phyloP scores from a whole-genome alignment of 2,113 vertebrate species.

The Sardina pilchardus region DNA sequence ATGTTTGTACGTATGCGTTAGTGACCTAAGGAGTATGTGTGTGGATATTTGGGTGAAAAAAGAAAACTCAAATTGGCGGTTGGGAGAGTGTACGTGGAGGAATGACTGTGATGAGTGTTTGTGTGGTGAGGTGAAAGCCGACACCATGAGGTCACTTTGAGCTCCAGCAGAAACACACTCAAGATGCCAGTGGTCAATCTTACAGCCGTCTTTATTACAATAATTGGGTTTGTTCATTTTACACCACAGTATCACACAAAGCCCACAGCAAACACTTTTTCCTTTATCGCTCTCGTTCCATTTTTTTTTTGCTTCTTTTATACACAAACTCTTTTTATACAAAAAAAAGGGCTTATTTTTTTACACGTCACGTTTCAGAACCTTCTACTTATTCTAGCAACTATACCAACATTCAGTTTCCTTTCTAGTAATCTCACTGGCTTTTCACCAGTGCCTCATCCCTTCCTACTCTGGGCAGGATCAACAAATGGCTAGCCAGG shows the following conservation, averaged over 20 bases:
- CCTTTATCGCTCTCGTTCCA: slow-evolving; percentile 38
- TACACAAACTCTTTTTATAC: slow-evolving; percentile 21
- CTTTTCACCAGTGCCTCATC: slow-evolving; percentile 43
- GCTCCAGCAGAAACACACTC: slow-evolving; percentile 12
- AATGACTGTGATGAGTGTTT: neutral
- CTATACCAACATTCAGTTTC: slow-evolving; percentile 59
- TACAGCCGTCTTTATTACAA: slow-evolving; percentile 75
- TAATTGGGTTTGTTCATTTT: slow-evolving; percentile 48
- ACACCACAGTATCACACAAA: slow-evolving; percentile 59
- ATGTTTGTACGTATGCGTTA: neutral
- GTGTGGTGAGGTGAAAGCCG: slow-evolving; percentile 20
- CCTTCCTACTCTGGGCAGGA: slow-evolving; percentile 43
- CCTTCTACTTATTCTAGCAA: slow-evolving; percentile 41
- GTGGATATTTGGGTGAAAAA: neutral
- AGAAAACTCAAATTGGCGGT: neutral
- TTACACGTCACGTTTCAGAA: slow-evolving; percentile 47
- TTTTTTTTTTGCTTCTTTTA: slow-evolving; percentile 23
- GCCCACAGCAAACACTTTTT: slow-evolving; percentile 44
- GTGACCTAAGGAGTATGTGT: neutral
- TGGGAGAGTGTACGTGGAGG: neutral
- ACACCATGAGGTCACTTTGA: neutral
- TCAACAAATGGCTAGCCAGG: slow-evolving; percentile 25
- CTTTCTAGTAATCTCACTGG: slow-evolving; percentile 26
- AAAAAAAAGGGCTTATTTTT: slow-evolving; percentile 7
- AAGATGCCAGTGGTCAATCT: slow-evolving; percentile 65